A percentile compares a stretch with the other conserved stretches of the same genome.
Evolutionary conservation across 2,888 invertebrate genomes (phyloP).

Genomic region (Agriopis leucophaearia): DNA sequence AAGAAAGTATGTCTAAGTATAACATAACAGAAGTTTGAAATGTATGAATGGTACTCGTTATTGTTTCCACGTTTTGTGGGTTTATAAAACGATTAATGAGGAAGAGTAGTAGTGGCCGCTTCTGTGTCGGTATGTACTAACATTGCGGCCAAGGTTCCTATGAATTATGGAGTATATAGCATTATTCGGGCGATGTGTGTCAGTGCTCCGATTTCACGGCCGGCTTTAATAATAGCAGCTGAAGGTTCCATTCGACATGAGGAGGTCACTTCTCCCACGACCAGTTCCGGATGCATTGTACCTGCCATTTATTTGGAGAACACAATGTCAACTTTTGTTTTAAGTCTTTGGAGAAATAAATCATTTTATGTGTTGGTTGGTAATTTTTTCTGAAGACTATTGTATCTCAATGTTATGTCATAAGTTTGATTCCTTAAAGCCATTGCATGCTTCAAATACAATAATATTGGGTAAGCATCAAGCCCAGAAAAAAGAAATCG

Average conservation of each 20-base stretch:
- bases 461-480: background rate
- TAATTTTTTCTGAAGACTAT: too few species aligned
- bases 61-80: conserved; percentile 25
- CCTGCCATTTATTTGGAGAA: conserved; percentile 46
- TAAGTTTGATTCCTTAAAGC: background rate
- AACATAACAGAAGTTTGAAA: too few species aligned
- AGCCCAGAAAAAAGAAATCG: too few species aligned
- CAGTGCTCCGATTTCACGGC: conserved; percentile 82
- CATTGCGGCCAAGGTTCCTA: conserved; percentile 82
- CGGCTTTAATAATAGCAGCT: conserved; percentile 78
- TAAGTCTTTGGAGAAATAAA: conserved; percentile 21
- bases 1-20: too few species aligned
- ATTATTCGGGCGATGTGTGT: conserved; percentile 83
- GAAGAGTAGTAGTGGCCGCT: conserved; percentile 48
- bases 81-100: conserved; percentile 29
- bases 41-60: conserved; percentile 10
- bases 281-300: conserved; percentile 70
- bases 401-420: background rate
- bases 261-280: conserved; percentile 76
- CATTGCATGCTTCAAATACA: background rate
- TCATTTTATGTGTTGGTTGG: conserved; percentile 12
- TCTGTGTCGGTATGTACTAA: conserved; percentile 47
- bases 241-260: conserved; percentile 79
- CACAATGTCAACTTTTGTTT: conserved; percentile 39
- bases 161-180: conserved; percentile 85